Evolutionary conservation across 2,113 vertebrate species (phyloP).

Genomic region (Stigmatopora nigra): DNA sequence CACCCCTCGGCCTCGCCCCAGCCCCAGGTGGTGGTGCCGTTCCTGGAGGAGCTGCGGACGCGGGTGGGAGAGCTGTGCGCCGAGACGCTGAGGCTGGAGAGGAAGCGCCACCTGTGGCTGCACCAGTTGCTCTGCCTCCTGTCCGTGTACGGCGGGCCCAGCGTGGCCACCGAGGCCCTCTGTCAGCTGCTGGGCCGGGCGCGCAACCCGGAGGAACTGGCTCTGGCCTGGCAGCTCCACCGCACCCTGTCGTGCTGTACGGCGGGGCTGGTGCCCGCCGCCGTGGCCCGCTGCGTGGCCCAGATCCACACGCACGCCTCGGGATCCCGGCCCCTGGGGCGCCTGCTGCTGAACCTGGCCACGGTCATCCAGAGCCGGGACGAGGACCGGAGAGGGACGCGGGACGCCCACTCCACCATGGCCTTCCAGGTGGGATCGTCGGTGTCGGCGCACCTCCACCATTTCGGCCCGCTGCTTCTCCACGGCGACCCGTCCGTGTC

Average conservation of each 20-base stretch:
- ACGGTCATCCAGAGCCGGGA: slow-evolving; percentile 75
- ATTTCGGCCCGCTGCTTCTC: slow-evolving; percentile 79
- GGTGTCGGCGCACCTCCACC: slow-evolving; percentile 74
- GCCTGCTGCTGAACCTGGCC: slow-evolving; percentile 78
- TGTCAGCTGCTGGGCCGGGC: slow-evolving; percentile 81
- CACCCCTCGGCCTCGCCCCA: slow-evolving; percentile 51
- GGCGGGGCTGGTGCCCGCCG: slow-evolving; percentile 72
- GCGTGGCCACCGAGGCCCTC: slow-evolving; percentile 81
- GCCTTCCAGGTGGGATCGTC: slow-evolving; percentile 72
- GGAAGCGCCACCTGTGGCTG: slow-evolving; percentile 86
- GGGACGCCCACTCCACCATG: slow-evolving; percentile 65
- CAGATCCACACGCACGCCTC: slow-evolving; percentile 81
- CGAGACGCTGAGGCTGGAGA: slow-evolving; percentile 79
- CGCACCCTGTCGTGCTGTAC: slow-evolving; percentile 80
- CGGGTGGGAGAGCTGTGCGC: slow-evolving; percentile 80
- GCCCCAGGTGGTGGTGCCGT: slow-evolving; percentile 73
- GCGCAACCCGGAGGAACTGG: slow-evolving; percentile 78
- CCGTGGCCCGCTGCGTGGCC: slow-evolving; percentile 75
- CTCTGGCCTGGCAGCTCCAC: slow-evolving; percentile 80
- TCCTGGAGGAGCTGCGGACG: slow-evolving; percentile 79
- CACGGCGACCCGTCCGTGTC: slow-evolving; percentile 75
- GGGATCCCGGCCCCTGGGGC: slow-evolving; percentile 66
- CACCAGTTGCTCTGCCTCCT: slow-evolving; percentile 85
- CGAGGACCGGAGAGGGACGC: slow-evolving; percentile 52
- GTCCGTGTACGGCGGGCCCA: slow-evolving; percentile 78